phyloP scores from a whole-genome alignment of 1,140 invertebrate genomes.

The Hormaphis cornu region DNA sequence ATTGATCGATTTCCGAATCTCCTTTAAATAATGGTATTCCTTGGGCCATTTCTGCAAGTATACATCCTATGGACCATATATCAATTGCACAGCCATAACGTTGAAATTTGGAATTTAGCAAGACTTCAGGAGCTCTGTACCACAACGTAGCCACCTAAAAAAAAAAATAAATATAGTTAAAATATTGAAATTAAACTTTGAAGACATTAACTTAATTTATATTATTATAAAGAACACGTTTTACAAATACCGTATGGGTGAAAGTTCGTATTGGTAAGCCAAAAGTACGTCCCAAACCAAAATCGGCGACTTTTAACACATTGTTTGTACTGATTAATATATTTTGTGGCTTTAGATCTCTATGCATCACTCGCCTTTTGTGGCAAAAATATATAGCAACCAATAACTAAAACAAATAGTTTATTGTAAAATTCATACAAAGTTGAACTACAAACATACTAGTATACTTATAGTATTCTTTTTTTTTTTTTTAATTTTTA shows the following conservation, averaged over 20 bases:
- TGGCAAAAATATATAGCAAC: conserved; percentile 91
- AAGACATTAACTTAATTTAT: too few species aligned
- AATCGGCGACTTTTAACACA: conserved; percentile 96
- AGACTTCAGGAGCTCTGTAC: conserved; percentile 96
- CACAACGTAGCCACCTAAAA: conserved; percentile 83
- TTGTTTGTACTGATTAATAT: conserved; percentile 81
- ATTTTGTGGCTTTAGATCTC: conserved; percentile 98
- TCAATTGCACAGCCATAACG: conserved; percentile 91
- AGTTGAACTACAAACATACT: too few species aligned
- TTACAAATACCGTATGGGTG: conserved; percentile 78
- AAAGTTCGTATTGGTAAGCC: conserved; percentile 92
- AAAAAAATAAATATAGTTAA: too few species aligned
- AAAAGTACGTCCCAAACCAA: conserved; percentile 91
- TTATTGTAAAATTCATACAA: too few species aligned
- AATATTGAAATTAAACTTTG: too few species aligned
- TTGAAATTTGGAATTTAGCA: conserved; percentile 75
- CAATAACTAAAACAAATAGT: conserved; percentile 32
- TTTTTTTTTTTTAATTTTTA: too few species aligned
- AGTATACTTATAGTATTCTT: too few species aligned
- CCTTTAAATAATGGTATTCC: conserved; percentile 86
- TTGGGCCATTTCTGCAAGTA: conserved; percentile 91
- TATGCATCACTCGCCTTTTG: conserved; percentile 81
- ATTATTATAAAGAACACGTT: too few species aligned
- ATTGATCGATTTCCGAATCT: conserved; percentile 91
- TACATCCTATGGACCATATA: conserved; percentile 94